Base-by-base conservation (phyloP, 2,888 invertebrate genomes). In the Idaea dimidiata region DNA sequence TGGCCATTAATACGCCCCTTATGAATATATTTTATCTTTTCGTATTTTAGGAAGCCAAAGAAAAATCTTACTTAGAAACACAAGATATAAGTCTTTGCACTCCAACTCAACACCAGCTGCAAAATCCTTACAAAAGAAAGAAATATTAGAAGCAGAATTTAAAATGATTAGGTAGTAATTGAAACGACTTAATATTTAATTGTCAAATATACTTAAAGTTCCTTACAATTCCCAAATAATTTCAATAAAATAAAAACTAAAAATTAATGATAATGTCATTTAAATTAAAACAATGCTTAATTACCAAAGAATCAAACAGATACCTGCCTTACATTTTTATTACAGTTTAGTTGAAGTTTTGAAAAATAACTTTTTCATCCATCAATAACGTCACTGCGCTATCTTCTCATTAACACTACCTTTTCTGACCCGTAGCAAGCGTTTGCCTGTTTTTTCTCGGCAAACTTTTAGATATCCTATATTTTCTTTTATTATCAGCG, bases 61-160 rank as follows among this genome's bases (percentile, higher is more conserved):
- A 78, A 17, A 77, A 60, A 57, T 62, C 73, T 24, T 5, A 70
- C 17, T 33, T 68, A 53, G 81, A 84, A 24, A 87, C 89, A 18
- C 90, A 89, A 79, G 81, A 79, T 33, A 78, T 91, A 14, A 90
- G 89, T 68, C 80, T 91, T 60, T 91, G 91, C 66, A 90, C 91
- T 7, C 91, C 89, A 17, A 87, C 91, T 57, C 89, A 89, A 73
- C 60, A 58, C 6, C 43, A 43, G 43, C 24, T 24, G 24, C 5
- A 43, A 8, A 43, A 43, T 43, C 14, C 43, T 43, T 14, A 43
- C 43, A 43, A 43, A 43, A 43, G 43, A 14, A 43, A 43, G 43
- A 43, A 43, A 43, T 43, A 43, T 43, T 43, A 43, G 14, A 14
- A 43, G 43, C 43, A 8, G 7, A 43, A 43, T 14, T 43, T 8